A percentile compares a stretch with the other conserved stretches of the same genome.
phyloP scores from a whole-genome alignment of 2,888 invertebrate species.

The Drosophila stalkeri region DNA sequence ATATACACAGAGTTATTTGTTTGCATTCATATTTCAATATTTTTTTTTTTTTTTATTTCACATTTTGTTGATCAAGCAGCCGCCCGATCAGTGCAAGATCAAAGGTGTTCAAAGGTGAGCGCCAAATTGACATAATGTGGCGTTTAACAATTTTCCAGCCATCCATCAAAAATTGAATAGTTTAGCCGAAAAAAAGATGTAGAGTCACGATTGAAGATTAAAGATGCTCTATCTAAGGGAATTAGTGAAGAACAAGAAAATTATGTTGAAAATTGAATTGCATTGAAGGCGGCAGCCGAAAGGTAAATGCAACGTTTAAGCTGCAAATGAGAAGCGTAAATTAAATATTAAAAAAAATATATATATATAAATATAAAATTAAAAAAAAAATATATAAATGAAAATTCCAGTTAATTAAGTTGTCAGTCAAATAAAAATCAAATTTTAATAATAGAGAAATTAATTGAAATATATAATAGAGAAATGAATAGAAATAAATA shows the following conservation, averaged over 20 bases:
- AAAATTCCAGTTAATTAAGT: neutral
- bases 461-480: too few relatives aligned
- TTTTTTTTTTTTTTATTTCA: conserved; percentile 51
- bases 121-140: conserved; percentile 84
- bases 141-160: conserved; percentile 82
- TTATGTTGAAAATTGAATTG: neutral
- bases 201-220: conserved; percentile 26
- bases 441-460: too few relatives aligned
- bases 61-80: conserved; percentile 15
- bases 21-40: conserved; percentile 79
- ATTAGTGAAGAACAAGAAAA: conserved; percentile 9
- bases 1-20: conserved; percentile 39
- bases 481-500: too few relatives aligned
- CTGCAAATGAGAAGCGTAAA: neutral
- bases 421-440: too few relatives aligned
- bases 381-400: neutral
- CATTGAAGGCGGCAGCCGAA: neutral
- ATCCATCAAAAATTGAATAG: conserved; percentile 54
- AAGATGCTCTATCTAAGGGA: conserved; percentile 9
- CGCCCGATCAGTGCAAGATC: conserved; percentile 56
- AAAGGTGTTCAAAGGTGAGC: conserved; percentile 72
- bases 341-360: neutral
- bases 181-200: conserved; percentile 35
- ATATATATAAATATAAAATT: neutral
- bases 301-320: neutral